Evolutionary conservation across 1,140 invertebrate species (phyloP), one percentile per base, ranked within the genome.

Genomic region (Cotesia chilonis): DNA sequence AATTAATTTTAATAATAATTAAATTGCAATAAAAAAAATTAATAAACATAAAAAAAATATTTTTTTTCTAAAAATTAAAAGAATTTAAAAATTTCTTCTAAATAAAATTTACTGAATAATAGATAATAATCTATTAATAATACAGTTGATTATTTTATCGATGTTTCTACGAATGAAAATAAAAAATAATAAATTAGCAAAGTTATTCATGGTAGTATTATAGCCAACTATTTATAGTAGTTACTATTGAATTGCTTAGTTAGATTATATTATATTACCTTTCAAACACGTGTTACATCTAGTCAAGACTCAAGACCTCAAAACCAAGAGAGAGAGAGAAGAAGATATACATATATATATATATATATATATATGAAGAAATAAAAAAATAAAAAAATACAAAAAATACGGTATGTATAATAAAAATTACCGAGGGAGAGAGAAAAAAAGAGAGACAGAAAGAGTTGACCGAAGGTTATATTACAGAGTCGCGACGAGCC

Each of bases 281-380:
- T 71, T 57, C 20, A 65, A 71, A 55, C 70, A 71, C 70, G 70
- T 71, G 60, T 71, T 71, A 51, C 69, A 20, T 65, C 41, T 47
- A 47, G 41, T 47, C 41, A 61, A 17, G 4, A 28, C 51, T 6
- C 41, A 47, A 47, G 41, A 47, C 41, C 41, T 47, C 41, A 47
- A 47, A 47, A 47, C 6, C 10, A 47, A 47, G 41, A 47, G 10
- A 47, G 41, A 47, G 41, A 47, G 10, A 47, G 41, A 47, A 9
- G 38, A 41, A n/a, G 51, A 10, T 52, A 10, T 9, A 52, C 17
- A 41, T 20, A 1, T 28, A 28, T 28, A 28, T 28, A 14, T 14
- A 14, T 14, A 14, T 54, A 28, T 36, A 28, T 2, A 28, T 28
- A 28, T 28, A 28, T 28, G 28, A 28, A 28, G 28, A 28, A 28